These are phyloP conservation scores for Drosophila mercatorum DNA, from an alignment of 2,888 invertebrate genomes.

Conservation along the genomic window DNA sequence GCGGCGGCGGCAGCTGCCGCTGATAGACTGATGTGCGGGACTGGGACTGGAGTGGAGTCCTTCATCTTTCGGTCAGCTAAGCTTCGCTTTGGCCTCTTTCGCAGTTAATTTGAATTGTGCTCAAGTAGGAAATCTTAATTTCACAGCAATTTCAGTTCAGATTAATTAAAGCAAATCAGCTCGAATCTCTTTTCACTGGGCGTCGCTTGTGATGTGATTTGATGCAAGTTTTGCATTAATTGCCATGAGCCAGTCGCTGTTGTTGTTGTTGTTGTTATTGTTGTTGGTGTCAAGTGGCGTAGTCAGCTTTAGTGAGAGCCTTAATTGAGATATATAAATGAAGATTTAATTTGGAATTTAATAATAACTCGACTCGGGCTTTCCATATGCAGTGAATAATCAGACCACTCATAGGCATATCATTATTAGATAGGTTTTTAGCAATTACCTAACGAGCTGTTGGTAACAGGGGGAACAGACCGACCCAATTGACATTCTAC, in stretches of 20 bases:
- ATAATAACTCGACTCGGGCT: neutral
- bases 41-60: slow-evolving; percentile 18
- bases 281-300: slow-evolving; percentile 39
- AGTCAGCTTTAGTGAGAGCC: slow-evolving; percentile 13
- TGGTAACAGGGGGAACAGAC: neutral
- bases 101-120: slow-evolving; percentile 77
- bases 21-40: slow-evolving; percentile 20
- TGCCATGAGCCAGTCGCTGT: slow-evolving; percentile 28
- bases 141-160: slow-evolving; percentile 67
- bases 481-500: neutral
- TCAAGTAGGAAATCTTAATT: slow-evolving; percentile 79
- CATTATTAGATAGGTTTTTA: neutral
- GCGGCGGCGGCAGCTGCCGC: slow-evolving; percentile 18
- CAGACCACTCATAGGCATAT: neutral
- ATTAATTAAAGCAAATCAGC: slow-evolving; percentile 63
- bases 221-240: slow-evolving; percentile 62
- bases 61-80: slow-evolving; percentile 31
- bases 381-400: neutral
- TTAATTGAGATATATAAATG: slow-evolving; percentile 29
- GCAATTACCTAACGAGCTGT: neutral
- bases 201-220: slow-evolving; percentile 55
- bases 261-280: neutral
- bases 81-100: slow-evolving; percentile 50
- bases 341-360: neutral
- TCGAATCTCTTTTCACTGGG: slow-evolving; percentile 47